phyloP scores from a whole-genome alignment of 2,113 vertebrate species.

The cattle (Bos taurus) region DNA sequence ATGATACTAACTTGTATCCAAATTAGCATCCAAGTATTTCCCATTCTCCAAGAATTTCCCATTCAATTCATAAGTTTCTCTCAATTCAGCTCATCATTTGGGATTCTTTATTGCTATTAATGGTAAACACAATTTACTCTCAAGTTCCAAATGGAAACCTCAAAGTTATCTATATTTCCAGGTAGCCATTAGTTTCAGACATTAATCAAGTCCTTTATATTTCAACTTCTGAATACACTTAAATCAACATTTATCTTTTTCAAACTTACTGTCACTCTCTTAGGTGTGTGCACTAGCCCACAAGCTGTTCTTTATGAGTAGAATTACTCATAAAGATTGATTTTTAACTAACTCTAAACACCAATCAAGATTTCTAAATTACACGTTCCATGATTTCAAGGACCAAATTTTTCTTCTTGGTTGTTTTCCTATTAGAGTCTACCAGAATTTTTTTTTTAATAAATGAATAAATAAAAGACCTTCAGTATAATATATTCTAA shows the following conservation, averaged over 20 bases:
- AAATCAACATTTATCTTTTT: not conserved
- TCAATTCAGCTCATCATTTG: not conserved
- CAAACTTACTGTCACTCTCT: not conserved
- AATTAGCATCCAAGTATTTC: no score
- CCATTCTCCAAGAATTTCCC: not conserved
- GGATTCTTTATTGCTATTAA: not conserved
- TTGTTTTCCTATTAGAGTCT: not conserved
- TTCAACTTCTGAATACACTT: not conserved
- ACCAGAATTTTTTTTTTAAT: not conserved
- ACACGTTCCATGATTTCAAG: not conserved
- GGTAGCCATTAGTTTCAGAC: not conserved
- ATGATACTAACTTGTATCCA: not conserved
- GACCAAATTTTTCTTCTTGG: not conserved
- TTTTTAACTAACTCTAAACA: not conserved
- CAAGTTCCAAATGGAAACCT: not conserved
- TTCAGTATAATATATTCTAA: not conserved
- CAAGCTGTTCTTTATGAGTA: not conserved
- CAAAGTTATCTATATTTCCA: not conserved
- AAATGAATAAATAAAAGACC: not conserved
- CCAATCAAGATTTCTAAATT: not conserved
- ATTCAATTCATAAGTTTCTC: not conserved
- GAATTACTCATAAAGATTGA: not conserved
- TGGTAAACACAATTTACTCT: not conserved
- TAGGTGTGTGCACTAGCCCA: not conserved
- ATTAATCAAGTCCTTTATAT: not conserved